Conservation (phyloP, 2,888 invertebrate genomes). For the Ptychoptera contaminata region DNA sequence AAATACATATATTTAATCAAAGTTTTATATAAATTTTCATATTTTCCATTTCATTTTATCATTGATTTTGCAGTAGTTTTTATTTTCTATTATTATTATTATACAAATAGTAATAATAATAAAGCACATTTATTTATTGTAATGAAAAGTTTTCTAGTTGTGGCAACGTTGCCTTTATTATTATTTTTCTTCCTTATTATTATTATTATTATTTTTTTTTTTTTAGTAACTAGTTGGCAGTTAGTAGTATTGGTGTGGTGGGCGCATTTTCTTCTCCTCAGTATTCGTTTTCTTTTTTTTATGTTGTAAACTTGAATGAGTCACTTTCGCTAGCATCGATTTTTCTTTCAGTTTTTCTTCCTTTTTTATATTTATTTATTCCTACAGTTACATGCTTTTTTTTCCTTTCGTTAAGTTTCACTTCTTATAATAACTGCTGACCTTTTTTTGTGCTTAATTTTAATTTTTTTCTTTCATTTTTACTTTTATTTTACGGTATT, state of each 20-base stretch:
- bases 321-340: conserved; percentile 17
- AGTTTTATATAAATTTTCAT: no score
- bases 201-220: background rate
- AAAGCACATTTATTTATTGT: background rate
- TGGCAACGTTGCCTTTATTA: background rate
- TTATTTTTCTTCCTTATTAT: background rate
- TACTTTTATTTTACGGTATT: no score
- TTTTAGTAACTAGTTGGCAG: background rate
- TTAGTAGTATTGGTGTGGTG: no score
- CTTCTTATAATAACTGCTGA: no score
- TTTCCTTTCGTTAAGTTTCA: background rate
- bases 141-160: background rate
- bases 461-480: no score
- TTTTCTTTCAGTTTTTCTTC: conserved; percentile 9
- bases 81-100: no score
- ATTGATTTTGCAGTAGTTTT: no score
- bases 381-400: background rate
- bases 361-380: background rate
- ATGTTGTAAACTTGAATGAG: conserved; percentile 11
- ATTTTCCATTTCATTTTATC: no score
- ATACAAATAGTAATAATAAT: no score
- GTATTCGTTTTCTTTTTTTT: conserved; percentile 6
- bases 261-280: conserved; percentile 1
- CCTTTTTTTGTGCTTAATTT: no score
- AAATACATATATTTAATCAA: no score